These are phyloP conservation scores for Catamblyrhynchus diadema DNA, from an alignment of 2,797 vertebrate species.

Conservation along the genomic window DNA sequence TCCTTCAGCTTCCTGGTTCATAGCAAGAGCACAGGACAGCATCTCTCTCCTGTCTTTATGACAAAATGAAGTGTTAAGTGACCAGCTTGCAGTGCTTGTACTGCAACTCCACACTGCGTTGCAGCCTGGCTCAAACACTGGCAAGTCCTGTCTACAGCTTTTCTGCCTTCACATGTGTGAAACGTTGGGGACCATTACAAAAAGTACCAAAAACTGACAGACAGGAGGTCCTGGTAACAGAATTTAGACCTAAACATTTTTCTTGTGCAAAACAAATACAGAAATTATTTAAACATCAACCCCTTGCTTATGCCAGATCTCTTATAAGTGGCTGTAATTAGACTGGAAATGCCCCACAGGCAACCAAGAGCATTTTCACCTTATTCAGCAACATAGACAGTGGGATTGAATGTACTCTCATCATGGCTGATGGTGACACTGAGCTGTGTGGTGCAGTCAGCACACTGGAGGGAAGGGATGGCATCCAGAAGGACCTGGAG, in stretches of 20 bases:
- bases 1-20: constrained; percentile 69
- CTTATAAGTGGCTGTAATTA: background rate
- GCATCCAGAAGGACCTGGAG: background rate
- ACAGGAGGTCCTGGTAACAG: background rate
- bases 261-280: background rate
- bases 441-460: background rate
- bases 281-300: background rate
- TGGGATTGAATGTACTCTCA: background rate
- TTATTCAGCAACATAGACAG: background rate
- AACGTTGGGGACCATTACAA: background rate
- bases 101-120: background rate
- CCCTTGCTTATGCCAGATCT: background rate
- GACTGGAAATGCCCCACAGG: background rate
- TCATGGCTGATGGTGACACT: fast-evolving
- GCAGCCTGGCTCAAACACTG: background rate
- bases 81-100: constrained; percentile 24
- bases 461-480: fast-evolving
- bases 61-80: constrained; percentile 74
- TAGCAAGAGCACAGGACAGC: constrained; percentile 60
- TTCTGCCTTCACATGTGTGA: fast-evolving
- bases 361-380: background rate
- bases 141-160: background rate
- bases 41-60: constrained; percentile 62
- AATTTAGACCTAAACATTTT: background rate
- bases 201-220: background rate